Percentiles rank a stretch among this genome's conserved stretches.
phyloP scores from a whole-genome alignment of 2,797 vertebrate species.

The Syndactyla subalaris region DNA sequence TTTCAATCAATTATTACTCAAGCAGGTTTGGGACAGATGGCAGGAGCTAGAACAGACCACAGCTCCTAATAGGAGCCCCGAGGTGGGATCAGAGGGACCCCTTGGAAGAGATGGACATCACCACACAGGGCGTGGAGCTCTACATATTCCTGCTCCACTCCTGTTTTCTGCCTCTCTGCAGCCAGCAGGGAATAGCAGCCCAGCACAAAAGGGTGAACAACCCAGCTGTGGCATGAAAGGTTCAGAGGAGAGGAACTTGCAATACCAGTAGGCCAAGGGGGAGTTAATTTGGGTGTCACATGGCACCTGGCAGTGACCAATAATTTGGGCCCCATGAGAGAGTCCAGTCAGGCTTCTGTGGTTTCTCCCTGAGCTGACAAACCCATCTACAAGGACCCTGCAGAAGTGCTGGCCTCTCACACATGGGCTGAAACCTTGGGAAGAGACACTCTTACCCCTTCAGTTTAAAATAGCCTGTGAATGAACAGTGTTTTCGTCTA shows the following conservation, averaged over 20 bases:
- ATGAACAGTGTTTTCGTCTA: not conserved
- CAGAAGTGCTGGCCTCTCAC: not conserved
- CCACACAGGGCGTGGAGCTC: not conserved
- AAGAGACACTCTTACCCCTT: not conserved
- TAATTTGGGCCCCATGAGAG: not conserved
- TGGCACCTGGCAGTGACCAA: not conserved
- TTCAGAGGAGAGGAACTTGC: not conserved
- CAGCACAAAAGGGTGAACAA: not conserved
- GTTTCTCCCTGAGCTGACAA: not conserved
- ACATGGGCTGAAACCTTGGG: not conserved
- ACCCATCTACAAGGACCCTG: not conserved
- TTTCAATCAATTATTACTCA: not conserved
- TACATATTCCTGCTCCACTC: not conserved
- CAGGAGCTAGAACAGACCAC: not conserved
- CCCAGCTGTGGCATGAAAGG: not conserved
- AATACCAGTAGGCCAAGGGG: not conserved
- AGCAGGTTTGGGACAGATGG: not conserved
- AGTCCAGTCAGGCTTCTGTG: rapidly evolving
- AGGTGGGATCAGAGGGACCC: not conserved
- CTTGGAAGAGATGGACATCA: not conserved
- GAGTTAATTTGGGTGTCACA: not conserved
- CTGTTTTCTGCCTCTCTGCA: not conserved
- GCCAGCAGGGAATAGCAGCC: not conserved
- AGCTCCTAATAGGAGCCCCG: not conserved
- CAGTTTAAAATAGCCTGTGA: not conserved